phyloP scores from a whole-genome alignment of 2,113 vertebrate species.

The Muscicapa adusta region DNA sequence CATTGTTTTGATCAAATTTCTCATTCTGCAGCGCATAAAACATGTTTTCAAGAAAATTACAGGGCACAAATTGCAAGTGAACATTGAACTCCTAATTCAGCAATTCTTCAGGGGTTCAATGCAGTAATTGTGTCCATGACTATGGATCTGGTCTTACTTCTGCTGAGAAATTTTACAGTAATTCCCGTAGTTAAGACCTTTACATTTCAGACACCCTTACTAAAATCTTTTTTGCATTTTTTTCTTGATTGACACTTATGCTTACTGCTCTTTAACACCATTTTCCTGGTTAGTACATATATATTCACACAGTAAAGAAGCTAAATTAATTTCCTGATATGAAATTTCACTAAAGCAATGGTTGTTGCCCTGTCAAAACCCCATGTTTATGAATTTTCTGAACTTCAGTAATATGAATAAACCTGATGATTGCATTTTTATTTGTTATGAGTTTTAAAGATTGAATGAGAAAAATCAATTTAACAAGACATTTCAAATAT shows the following conservation, averaged over 20 bases:
- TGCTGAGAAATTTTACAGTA: not conserved
- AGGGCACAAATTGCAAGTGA: not conserved
- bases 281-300: not conserved
- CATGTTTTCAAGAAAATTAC: not conserved
- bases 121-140: not conserved
- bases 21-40: not conserved
- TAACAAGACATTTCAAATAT: not conserved
- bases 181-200: not conserved
- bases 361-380: not conserved
- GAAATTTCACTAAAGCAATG: not conserved
- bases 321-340: not conserved
- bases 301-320: not conserved
- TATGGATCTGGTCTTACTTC: not conserved
- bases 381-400: not conserved
- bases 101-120: not conserved
- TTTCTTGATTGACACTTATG: not conserved
- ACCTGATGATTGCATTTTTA: not conserved
- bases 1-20: not conserved
- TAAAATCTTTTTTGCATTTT: not conserved
- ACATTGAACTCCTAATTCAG: not conserved
- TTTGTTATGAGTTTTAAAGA: slow-evolving; percentile 6
- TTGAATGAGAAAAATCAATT: not conserved
- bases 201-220: not conserved
- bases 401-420: not conserved
- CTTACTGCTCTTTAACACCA: not conserved